A percentile compares a stretch with the other conserved stretches of the same genome.
These are phyloP conservation scores for Hipparchia semele DNA, from an alignment of 2,888 invertebrate species.

Conservation along the genomic window DNA sequence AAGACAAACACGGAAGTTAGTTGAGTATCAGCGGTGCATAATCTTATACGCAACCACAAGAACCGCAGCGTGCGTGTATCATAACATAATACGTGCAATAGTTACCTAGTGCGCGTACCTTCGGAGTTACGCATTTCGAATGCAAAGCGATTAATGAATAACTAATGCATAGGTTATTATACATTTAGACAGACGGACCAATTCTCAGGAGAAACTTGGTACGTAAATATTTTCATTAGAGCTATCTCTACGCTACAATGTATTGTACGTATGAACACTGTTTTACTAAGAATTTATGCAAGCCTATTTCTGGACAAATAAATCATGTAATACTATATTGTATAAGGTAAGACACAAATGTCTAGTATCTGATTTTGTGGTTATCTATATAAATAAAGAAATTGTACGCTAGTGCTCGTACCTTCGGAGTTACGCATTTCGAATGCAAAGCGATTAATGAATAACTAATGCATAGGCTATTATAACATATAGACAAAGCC, in stretches of 20 bases:
- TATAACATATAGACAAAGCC: background rate
- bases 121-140: constrained; percentile 9
- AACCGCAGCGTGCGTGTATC: constrained; percentile 32
- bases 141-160: constrained; percentile 9
- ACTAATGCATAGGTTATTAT: constrained; percentile 3
- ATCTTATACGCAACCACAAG: constrained; percentile 34
- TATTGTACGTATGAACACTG: no score
- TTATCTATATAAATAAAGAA: no score
- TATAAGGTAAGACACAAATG: no score
- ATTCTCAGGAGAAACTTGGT: no score
- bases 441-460: constrained; percentile 10
- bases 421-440: constrained; percentile 6
- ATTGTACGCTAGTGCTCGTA: background rate
- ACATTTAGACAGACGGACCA: no score
- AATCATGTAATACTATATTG: no score
- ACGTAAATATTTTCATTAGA: no score
- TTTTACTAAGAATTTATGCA: no score
- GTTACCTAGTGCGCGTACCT: background rate
- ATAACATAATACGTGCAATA: constrained; percentile 22
- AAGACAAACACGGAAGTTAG: constrained; percentile 31
- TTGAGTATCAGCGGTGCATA: constrained; percentile 26
- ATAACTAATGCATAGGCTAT: constrained; percentile 6
- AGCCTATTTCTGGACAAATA: no score
- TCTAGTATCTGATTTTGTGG: no score
- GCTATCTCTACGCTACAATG: no score